These are phyloP conservation scores for Melanotaenia boesemani DNA, from an alignment of 2,797 vertebrate species.

Conservation along the genomic window DNA sequence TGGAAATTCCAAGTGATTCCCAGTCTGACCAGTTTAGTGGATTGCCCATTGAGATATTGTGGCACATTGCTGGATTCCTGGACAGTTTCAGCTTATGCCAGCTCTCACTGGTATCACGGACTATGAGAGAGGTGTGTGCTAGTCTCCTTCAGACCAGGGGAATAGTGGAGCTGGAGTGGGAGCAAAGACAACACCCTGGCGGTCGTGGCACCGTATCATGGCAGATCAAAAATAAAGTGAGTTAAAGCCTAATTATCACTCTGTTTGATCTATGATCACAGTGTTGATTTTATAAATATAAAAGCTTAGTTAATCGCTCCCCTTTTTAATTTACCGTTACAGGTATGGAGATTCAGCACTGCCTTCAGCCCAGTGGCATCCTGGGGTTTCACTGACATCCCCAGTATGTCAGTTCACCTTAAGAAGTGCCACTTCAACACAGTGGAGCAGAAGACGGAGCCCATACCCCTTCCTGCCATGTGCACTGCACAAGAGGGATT, in stretches of 20 bases:
- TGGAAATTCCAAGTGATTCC: constrained; percentile 74
- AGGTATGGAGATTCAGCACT: constrained; percentile 99
- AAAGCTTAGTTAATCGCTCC: too few species aligned
- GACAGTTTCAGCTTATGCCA: constrained; percentile 98
- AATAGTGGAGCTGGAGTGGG: constrained; percentile 97
- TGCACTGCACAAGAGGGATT: constrained; percentile 91
- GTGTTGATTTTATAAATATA: too few species aligned
- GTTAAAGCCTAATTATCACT: constrained; percentile 28
- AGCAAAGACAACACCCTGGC: constrained; percentile 81
- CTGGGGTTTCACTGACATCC: constrained; percentile 93
- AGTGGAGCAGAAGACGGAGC: constrained; percentile 91
- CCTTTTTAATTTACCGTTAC: constrained; percentile 8
- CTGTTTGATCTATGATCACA: not conserved
- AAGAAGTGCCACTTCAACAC: constrained; percentile 93
- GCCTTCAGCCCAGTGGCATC: constrained; percentile 93
- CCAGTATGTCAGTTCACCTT: constrained; percentile 97
- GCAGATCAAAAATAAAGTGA: constrained; percentile 94
- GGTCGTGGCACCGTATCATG: constrained; percentile 86
- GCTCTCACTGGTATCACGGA: constrained; percentile 92
- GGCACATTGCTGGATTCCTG: constrained; percentile 93
- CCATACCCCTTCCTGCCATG: constrained; percentile 95
- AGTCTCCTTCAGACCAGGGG: constrained; percentile 95
- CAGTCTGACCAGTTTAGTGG: constrained; percentile 90
- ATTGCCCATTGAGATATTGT: constrained; percentile 94
- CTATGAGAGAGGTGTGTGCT: constrained; percentile 96